These are phyloP conservation scores for Todus mexicanus DNA, from an alignment of 2,797 vertebrate genomes.

Conservation along the genomic window DNA sequence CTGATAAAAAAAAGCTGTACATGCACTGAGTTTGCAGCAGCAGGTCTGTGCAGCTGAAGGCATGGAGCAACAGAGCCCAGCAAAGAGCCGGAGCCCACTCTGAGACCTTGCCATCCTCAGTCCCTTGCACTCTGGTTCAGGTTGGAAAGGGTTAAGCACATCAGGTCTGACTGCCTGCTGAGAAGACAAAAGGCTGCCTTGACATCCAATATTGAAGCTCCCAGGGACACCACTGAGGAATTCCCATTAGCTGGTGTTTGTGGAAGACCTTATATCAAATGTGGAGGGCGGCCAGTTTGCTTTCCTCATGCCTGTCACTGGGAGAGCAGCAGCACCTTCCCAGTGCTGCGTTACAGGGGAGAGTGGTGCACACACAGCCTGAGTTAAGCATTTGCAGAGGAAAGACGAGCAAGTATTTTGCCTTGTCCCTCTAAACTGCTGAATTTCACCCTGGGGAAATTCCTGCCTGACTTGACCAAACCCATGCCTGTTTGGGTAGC, in stretches of 20 bases:
- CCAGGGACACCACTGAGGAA: conserved; percentile 63
- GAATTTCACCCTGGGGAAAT: background rate
- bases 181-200: conserved; percentile 57
- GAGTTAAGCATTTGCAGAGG: background rate
- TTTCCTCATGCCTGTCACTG: background rate
- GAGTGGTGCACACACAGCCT: fast-evolving
- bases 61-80: background rate
- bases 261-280: conserved; percentile 41
- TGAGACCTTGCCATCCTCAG: background rate
- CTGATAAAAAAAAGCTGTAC: background rate
- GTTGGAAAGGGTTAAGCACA: conserved; percentile 41
- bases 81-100: background rate
- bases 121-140: background rate
- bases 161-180: conserved; percentile 9
- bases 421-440: background rate
- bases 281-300: background rate
- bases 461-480: background rate
- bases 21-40: background rate
- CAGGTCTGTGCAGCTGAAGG: background rate
- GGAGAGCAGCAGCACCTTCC: conserved; percentile 10
- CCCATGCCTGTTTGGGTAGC: fast-evolving
- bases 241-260: conserved; percentile 66
- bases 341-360: background rate
- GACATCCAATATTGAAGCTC: conserved; percentile 64
- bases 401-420: background rate